phyloP scores from a whole-genome alignment of 2,888 invertebrate species.

The Panzeria rudis region DNA sequence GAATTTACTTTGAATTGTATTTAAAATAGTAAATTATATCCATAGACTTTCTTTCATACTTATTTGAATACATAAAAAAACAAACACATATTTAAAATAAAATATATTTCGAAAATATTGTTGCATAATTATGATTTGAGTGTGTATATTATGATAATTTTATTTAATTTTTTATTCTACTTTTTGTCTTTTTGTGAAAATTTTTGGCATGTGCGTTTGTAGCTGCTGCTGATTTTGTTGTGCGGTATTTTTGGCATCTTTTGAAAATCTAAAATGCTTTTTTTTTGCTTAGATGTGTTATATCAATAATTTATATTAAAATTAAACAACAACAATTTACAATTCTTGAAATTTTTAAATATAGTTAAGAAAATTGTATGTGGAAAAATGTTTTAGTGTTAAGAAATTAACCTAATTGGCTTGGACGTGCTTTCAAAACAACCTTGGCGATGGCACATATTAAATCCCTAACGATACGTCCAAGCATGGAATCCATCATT shows the following conservation, averaged over 20 bases:
- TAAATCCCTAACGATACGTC: neutral
- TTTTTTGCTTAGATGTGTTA: slow-evolving; percentile 27
- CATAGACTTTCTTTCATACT: neutral
- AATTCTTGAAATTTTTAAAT: slow-evolving; percentile 7
- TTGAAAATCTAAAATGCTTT: slow-evolving; percentile 32
- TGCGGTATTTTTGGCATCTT: slow-evolving; percentile 64
- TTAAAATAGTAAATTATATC: neutral
- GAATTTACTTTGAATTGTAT: neutral
- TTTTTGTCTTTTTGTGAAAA: slow-evolving; percentile 23
- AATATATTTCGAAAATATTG: slow-evolving; percentile 35
- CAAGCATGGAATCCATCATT: neutral
- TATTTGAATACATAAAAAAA: neutral
- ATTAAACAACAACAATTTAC: slow-evolving; percentile 29
- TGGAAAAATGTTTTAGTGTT: neutral
- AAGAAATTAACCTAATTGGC: neutral
- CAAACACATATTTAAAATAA: neutral
- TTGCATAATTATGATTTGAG: slow-evolving; percentile 71
- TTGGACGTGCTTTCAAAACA: neutral
- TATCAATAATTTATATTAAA: slow-evolving; percentile 50
- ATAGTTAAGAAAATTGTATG: neutral
- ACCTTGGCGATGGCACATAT: neutral
- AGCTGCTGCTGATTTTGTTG: slow-evolving; percentile 17
- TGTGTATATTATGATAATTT: slow-evolving; percentile 25
- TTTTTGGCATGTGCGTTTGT: slow-evolving; percentile 56
- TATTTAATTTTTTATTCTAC: slow-evolving; percentile 15